Evolutionary conservation across 2,113 vertebrate genomes (phyloP).

Genomic region (Ardeotis arabs): DNA sequence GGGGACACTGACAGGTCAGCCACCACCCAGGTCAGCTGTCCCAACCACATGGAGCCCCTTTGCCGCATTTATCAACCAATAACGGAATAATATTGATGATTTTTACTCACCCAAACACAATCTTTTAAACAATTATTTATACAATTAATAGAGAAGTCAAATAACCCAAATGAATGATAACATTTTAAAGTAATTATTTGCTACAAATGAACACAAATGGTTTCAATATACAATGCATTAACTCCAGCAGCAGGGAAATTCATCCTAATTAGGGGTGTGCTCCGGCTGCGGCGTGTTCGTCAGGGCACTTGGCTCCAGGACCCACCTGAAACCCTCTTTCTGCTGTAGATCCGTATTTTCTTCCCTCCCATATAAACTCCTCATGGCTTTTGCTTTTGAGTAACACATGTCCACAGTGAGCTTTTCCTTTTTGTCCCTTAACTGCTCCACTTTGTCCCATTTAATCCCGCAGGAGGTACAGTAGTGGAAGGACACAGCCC

Average conservation of each 20-base stretch:
- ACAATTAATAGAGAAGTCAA: constrained; percentile 67
- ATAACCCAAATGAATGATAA: constrained; percentile 51
- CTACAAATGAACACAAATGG: constrained; percentile 65
- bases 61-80: not conserved
- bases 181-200: constrained; percentile 51
- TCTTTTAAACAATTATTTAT: constrained; percentile 34
- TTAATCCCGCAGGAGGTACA: not conserved
- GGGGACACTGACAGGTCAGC: not conserved
- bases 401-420: not conserved
- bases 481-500: not conserved
- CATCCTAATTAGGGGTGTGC: constrained; percentile 47
- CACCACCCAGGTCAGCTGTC: not conserved
- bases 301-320: not conserved
- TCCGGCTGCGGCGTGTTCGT: not conserved
- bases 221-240: constrained; percentile 49
- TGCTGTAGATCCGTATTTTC: not conserved
- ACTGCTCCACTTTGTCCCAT: not conserved
- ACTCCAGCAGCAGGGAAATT: constrained; percentile 33
- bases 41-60: not conserved
- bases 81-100: not conserved
- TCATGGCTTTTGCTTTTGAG: not conserved
- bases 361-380: not conserved
- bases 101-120: not conserved
- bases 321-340: not conserved
- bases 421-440: not conserved